These are phyloP conservation scores for Sorex fumeus DNA, from an alignment of 2,113 vertebrate species.

Conservation along the genomic window DNA sequence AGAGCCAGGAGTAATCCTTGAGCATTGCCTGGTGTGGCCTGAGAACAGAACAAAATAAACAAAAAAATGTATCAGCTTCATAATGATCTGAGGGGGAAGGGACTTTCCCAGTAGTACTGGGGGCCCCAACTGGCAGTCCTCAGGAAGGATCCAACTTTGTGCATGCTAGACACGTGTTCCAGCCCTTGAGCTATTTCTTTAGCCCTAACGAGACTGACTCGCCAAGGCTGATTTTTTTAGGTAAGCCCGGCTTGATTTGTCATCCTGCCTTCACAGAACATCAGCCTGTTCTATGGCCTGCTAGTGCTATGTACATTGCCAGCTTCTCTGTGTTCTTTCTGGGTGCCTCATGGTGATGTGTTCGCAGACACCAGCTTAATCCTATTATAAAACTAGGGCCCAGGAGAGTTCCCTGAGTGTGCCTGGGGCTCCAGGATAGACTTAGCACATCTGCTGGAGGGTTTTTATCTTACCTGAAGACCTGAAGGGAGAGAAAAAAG, in stretches of 20 bases:
- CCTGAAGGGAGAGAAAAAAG: constrained; percentile 2
- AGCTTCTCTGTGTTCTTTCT: neutral
- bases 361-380: neutral
- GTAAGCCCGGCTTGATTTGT: neutral
- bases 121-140: no score
- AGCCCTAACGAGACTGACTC: neutral
- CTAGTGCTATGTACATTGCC: neutral
- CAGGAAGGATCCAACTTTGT: no score
- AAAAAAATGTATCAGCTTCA: neutral
- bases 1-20: no score
- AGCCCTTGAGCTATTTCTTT: no score
- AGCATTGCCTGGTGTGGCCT: no score
- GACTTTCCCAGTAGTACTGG: no score
- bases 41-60: neutral
- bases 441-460: neutral
- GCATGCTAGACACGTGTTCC: no score
- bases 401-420: neutral
- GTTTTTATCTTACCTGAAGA: constrained; percentile 27
- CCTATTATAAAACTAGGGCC: neutral
- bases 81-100: neutral
- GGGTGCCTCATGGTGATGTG: neutral
- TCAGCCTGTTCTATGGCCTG: neutral
- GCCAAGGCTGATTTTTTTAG: neutral
- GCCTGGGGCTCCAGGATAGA: constrained; percentile 8
- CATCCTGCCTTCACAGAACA: neutral